Conservation (phyloP, 2,888 invertebrate genomes). For the Drosophila crucigera region DNA sequence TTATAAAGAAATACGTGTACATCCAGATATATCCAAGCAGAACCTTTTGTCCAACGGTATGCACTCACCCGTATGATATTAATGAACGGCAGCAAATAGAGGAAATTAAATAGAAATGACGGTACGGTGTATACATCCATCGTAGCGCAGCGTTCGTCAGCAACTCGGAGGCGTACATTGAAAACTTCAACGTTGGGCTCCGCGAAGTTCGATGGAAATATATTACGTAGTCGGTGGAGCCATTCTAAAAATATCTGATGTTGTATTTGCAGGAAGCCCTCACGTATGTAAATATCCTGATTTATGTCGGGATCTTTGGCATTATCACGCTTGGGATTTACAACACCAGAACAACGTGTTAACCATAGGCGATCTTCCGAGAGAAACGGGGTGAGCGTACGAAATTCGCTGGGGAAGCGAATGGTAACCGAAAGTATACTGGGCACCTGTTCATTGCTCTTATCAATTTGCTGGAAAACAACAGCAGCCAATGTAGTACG, state of each 20-base stretch:
- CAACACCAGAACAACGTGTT: conserved; percentile 74
- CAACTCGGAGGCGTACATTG: conserved; percentile 50
- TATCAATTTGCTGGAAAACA: conserved; percentile 36
- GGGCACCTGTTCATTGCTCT: conserved; percentile 21
- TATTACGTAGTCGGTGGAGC: conserved; percentile 35
- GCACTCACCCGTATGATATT: conserved; percentile 70
- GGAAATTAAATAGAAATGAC: conserved; percentile 69
- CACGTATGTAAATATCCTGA: conserved; percentile 77
- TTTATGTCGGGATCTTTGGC: conserved; percentile 22
- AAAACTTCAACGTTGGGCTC: conserved; percentile 47
- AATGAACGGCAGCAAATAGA: conserved; percentile 74
- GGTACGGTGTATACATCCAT: conserved; percentile 49
- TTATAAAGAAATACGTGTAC: background rate
- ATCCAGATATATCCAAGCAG: background rate
- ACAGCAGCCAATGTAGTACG: conserved; percentile 68
- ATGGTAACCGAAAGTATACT: conserved; percentile 51
- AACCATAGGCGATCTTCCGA: conserved; percentile 71
- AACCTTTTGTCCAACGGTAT: background rate
- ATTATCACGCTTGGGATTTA: conserved; percentile 47
- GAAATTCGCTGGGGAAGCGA: conserved; percentile 78
- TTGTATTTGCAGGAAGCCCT: conserved; percentile 80
- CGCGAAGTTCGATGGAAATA: background rate
- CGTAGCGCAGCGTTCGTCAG: conserved; percentile 45
- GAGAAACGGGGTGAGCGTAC: conserved; percentile 59
- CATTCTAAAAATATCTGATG: conserved; percentile 73